Percentiles rank a stretch among this genome's conserved stretches.
Evolutionary conservation across 2,888 invertebrate genomes (phyloP).

Genomic region (Sphaeridia pumilis): DNA sequence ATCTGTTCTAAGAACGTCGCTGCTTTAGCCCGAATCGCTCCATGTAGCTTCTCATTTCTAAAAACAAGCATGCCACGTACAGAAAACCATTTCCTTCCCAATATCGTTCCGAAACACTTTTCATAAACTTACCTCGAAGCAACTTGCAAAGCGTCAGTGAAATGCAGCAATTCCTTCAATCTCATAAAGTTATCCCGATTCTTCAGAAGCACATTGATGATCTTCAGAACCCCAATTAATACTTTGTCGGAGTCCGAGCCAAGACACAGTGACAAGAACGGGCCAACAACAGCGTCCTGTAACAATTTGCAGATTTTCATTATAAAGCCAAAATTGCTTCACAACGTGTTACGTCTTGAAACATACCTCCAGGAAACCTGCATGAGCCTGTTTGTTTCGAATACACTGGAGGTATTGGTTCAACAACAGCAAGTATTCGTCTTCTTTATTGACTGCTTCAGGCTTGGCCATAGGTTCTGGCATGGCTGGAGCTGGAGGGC

Average conservation of each 20-base stretch:
- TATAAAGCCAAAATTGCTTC: background rate
- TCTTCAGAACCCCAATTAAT: constrained; percentile 19
- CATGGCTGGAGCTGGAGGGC: no score
- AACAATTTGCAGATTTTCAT: background rate
- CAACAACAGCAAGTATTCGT: constrained; percentile 3
- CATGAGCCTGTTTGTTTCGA: constrained; percentile 6
- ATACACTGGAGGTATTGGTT: constrained; percentile 7
- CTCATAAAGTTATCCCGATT: constrained; percentile 18
- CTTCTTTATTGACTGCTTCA: no score
- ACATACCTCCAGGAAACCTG: constrained; percentile 9
- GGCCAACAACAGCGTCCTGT: constrained; percentile 21
- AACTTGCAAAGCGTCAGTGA: constrained; percentile 21
- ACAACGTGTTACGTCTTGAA: background rate
- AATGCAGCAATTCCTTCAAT: constrained; percentile 19
- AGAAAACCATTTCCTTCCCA: background rate
- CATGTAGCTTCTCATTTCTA: constrained; percentile 9
- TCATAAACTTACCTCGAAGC: constrained; percentile 4
- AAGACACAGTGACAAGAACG: constrained; percentile 23
- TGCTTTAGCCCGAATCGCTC: constrained; percentile 4
- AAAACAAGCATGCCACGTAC: background rate
- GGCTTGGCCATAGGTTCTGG: no score
- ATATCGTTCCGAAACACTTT: background rate
- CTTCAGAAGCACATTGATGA: constrained; percentile 20
- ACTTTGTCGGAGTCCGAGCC: constrained; percentile 21
- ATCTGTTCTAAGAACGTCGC: constrained; percentile 7